Percentiles rank a stretch among this genome's conserved stretches.
These are phyloP conservation scores for Acanthisitta chloris DNA, from an alignment of 2,113 vertebrate genomes.

Conservation along the genomic window DNA sequence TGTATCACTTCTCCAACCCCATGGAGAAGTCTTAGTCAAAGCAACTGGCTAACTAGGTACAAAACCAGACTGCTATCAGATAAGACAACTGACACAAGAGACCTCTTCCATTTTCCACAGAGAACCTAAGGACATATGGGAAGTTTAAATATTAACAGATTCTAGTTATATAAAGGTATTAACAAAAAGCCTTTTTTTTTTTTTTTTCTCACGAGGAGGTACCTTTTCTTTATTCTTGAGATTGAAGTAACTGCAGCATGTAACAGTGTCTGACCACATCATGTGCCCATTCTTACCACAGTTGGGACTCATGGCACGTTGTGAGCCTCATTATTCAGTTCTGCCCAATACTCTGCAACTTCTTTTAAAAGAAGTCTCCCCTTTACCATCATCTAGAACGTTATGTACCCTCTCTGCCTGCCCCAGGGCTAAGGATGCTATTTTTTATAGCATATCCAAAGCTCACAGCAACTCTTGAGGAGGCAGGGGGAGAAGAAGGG, in stretches of 20 bases:
- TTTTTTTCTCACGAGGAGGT: not conserved
- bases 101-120: not conserved
- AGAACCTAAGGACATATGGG: not conserved
- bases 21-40: not conserved
- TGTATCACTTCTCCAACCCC: not conserved
- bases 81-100: not conserved
- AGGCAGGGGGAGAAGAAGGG: not conserved
- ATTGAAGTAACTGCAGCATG: accelerated
- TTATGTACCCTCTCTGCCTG: accelerated
- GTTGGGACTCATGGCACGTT: accelerated
- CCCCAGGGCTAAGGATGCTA: accelerated
- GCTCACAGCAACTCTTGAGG: not conserved
- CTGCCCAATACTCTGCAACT: not conserved
- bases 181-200: not conserved
- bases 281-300: accelerated
- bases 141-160: not conserved
- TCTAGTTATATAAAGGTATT: not conserved
- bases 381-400: not conserved
- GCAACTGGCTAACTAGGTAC: not conserved
- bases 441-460: not conserved
- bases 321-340: not conserved
- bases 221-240: not conserved
- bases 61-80: not conserved
- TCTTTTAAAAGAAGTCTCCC: not conserved
- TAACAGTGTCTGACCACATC: not conserved